Evolutionary conservation across 1,140 invertebrate genomes (phyloP), one percentile per base, ranked within the genome.

Genomic region (Drosophila willistoni): DNA sequence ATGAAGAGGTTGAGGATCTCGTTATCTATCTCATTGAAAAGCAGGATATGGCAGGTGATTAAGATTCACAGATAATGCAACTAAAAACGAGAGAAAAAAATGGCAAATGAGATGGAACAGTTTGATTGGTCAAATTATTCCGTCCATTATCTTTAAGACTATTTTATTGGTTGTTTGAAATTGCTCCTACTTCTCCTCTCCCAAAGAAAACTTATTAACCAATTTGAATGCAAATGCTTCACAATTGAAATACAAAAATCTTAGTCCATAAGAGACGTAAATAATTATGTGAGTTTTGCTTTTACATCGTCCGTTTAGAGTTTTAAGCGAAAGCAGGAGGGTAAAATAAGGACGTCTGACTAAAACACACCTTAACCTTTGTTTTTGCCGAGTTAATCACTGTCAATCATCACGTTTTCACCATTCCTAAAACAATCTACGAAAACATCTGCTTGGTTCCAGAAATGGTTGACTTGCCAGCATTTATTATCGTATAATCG

Each of bases 1-100:
- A 34, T 57, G 29, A 19, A 36, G 56, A 19, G 56, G 56, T 59
- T 19, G 44, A 51, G 44, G 44, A 51, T 51, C 44, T 59, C 56
- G 56, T 59, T 59, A 59, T 59, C 56, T 59, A 36, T 51, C 44
- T 51, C 44, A 51, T 51, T 22, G 44, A 34, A 34, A 3, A 36
- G 56, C 56, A 34, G 56, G 56, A 59, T 59, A 59, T 59, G 56
- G 44, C 56, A 17, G 17, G 56, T 12, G 33, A 59, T 29, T 17
- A 36, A 59, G 33, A 59, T 36, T 59, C 56, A 59, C 39, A 59
- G 34, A 36, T 59, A 59, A 39, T 47, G 14, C 14, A 10, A 22
- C 17, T 9, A 9, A 47, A 47, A 47, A 47, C 0, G 9, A 47
- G n/a, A 47, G 1, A n/a, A 51, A 51, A 51, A 22, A 22, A 22